Conservation (phyloP, 1,140 invertebrate species). For the Oryzaephilus surinamensis region DNA sequence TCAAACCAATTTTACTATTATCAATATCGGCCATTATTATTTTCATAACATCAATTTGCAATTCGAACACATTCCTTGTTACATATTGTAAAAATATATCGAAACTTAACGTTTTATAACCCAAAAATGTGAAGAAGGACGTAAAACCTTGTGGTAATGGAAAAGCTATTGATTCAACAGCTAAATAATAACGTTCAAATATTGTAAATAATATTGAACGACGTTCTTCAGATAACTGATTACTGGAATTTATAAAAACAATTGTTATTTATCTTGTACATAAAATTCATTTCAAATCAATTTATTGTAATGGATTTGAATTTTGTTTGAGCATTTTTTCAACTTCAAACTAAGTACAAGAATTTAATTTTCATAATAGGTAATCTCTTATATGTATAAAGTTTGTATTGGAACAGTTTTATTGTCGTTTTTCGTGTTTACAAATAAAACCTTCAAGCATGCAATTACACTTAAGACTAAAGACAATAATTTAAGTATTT, state of each 20-base stretch:
- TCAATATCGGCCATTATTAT: slow-evolving; percentile 68
- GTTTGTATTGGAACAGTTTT: no score
- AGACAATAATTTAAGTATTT: no score
- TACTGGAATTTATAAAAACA: slow-evolving; percentile 45
- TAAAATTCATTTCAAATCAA: no score
- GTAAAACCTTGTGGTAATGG: slow-evolving; percentile 75
- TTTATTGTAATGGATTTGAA: no score
- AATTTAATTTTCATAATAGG: no score
- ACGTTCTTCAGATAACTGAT: slow-evolving; percentile 56
- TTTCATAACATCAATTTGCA: slow-evolving; percentile 80
- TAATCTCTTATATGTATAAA: no score
- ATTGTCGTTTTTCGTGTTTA: no score
- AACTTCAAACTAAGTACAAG: no score
- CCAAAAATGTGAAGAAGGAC: slow-evolving; percentile 77
- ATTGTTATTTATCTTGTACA: no score
- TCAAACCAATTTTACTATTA: slow-evolving; percentile 50
- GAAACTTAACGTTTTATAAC: slow-evolving; percentile 62
- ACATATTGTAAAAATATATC: slow-evolving; percentile 70
- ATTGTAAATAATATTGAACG: slow-evolving; percentile 59
- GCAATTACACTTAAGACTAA: no score
- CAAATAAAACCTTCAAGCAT: no score
- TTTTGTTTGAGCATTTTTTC: no score
- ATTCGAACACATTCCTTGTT: slow-evolving; percentile 66
- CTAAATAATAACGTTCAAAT: slow-evolving; percentile 64
- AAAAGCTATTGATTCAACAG: slow-evolving; percentile 67